Evolutionary conservation across 2,888 invertebrate genomes (phyloP).

Genomic region (Marronus borbonicus): DNA sequence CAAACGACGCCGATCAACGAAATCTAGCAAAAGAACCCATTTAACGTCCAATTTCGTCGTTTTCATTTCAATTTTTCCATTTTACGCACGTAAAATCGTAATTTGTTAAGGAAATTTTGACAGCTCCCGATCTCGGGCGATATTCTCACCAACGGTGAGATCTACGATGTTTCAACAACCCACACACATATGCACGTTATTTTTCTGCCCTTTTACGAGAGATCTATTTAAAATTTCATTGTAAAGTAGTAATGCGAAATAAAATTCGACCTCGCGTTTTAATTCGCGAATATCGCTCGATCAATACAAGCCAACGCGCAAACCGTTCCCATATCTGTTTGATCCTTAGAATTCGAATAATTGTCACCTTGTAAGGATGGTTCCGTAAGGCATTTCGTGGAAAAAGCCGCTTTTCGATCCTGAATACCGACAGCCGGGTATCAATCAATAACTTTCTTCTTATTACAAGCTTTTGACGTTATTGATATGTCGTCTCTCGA

Average conservation of each 20-base stretch:
- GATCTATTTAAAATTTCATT: neutral
- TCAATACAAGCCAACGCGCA: conserved; percentile 31
- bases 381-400: too few species aligned
- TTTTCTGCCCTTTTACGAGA: neutral
- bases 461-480: conserved; percentile 20
- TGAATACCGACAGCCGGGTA: neutral
- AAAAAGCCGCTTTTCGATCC: too few species aligned
- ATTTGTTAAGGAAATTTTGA: neutral
- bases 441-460: conserved; percentile 9
- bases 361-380: too few species aligned
- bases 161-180: neutral
- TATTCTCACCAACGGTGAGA: neutral
- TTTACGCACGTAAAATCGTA: neutral
- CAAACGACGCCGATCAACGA: too few species aligned
- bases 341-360: too few species aligned
- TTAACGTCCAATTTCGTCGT: neutral
- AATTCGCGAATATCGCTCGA: conserved; percentile 9
- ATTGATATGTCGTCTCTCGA: conserved; percentile 25
- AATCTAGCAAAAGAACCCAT: neutral
- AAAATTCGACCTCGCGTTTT: neutral
- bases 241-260: neutral
- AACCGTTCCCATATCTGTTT: neutral
- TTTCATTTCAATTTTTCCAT: conserved; percentile 17
- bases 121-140: neutral
- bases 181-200: neutral